phyloP scores from a whole-genome alignment of 2,113 vertebrate species.

The Eleginops maclovinus region DNA sequence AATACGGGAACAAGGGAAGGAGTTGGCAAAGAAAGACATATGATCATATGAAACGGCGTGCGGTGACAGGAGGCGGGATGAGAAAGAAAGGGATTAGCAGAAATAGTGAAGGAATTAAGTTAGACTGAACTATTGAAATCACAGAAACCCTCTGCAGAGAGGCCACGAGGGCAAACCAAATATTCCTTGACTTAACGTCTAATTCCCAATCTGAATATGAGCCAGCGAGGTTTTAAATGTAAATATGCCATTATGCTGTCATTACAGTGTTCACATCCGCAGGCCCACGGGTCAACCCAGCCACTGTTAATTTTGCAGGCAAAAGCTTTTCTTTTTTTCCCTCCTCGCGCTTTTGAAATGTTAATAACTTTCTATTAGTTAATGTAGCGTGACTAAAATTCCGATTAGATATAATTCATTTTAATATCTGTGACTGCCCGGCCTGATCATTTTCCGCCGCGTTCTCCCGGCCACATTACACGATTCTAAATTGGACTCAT shows the following conservation, averaged over 20 bases:
- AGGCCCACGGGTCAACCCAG: conserved; percentile 95
- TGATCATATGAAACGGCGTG: conserved; percentile 5
- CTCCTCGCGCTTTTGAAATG: conserved; percentile 91
- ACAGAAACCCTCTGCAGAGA: conserved; percentile 78
- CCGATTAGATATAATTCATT: conserved; percentile 99
- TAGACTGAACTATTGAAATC: conserved; percentile 86
- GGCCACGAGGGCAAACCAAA: conserved; percentile 95
- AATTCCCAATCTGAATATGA: conserved; percentile 96
- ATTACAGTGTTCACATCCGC: conserved; percentile 96
- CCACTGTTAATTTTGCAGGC: conserved; percentile 99
- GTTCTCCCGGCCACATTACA: conserved; percentile 94
- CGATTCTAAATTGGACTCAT: conserved; percentile 98
- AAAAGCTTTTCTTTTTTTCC: conserved; percentile 88
- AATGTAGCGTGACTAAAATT: conserved; percentile 99
- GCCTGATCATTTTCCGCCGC: conserved; percentile 96
- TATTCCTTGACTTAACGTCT: conserved; percentile 97
- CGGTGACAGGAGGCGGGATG: conserved; percentile 72
- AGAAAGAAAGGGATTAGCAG: conserved; percentile 78
- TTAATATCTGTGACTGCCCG: conserved; percentile 99
- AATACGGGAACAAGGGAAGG: conserved; percentile 59
- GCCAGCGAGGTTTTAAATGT: conserved; percentile 96
- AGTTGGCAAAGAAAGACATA: conserved; percentile 60
- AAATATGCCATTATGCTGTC: conserved; percentile 99
- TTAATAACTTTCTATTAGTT: conserved; percentile 99
- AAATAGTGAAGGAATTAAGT: conserved; percentile 90